Conservation (phyloP, 2,797 vertebrate genomes). For the Pachyuromys duprasi region DNA sequence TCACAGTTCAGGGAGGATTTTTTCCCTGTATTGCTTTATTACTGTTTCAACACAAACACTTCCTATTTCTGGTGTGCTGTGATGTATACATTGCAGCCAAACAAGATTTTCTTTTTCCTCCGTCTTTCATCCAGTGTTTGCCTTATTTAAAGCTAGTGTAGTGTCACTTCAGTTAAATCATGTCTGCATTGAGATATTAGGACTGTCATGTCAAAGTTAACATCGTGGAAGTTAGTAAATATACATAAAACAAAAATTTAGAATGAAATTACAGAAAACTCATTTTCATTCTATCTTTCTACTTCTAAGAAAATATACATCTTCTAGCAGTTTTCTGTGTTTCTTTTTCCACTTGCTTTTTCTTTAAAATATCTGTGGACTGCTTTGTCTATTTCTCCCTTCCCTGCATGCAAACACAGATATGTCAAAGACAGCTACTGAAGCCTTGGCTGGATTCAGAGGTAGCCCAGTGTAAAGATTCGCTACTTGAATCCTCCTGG, state of each 20-base stretch:
- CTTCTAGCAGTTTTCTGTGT: background rate
- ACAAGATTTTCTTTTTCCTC: constrained; percentile 16
- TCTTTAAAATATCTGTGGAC: background rate
- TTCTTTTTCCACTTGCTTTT: background rate
- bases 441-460: background rate
- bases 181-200: background rate
- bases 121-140: constrained; percentile 51
- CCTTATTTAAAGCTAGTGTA: constrained; percentile 55
- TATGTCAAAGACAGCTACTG: background rate
- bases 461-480: background rate
- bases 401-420: background rate
- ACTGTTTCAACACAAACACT: constrained; percentile 34
- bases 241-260: constrained; percentile 54
- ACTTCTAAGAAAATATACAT: constrained; percentile 19
- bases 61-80: constrained; percentile 38
- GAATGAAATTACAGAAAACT: constrained; percentile 51
- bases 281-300: constrained; percentile 47
- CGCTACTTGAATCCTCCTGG: background rate
- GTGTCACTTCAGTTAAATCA: constrained; percentile 51
- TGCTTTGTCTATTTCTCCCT: background rate
- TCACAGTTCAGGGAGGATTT: background rate
- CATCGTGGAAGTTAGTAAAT: constrained; percentile 52
- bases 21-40: constrained; percentile 27
- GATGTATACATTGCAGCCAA: background rate
- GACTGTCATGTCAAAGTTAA: constrained; percentile 50